Evolutionary conservation across 2,113 vertebrate species (phyloP).

Genomic region (Ariopsis seemanni): DNA sequence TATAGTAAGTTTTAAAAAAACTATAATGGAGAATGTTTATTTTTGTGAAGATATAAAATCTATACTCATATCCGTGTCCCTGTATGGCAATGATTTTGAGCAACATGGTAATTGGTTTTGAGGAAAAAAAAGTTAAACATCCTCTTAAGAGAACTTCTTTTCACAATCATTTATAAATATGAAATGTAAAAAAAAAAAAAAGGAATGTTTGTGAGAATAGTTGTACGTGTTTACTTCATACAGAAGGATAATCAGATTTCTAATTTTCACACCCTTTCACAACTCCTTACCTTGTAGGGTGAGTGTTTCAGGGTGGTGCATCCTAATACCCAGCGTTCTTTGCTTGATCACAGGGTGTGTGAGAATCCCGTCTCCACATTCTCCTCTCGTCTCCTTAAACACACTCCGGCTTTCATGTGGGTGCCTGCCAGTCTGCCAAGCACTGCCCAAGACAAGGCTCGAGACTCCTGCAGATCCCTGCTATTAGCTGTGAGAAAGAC

Average conservation of each 20-base stretch:
- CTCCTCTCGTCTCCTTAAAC: conserved; percentile 52
- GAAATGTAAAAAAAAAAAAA: background rate
- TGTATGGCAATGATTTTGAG: background rate
- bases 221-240: conserved; percentile 12
- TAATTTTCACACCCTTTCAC: conserved; percentile 35
- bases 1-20: too few relatives aligned
- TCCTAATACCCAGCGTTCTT: conserved; percentile 46
- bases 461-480: conserved; percentile 47
- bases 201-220: background rate
- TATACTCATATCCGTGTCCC: background rate
- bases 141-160: background rate
- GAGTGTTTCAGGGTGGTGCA: conserved; percentile 46
- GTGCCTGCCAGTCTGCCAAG: conserved; percentile 59
- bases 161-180: background rate
- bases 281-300: conserved; percentile 18
- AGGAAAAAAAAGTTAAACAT: background rate
- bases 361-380: conserved; percentile 50
- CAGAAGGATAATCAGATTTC: conserved; percentile 6
- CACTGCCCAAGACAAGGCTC: conserved; percentile 50
- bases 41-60: background rate
- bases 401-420: conserved; percentile 48
- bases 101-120: background rate
- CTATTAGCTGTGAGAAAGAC: conserved; percentile 57
- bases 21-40: too few relatives aligned
- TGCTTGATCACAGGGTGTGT: conserved; percentile 50